A percentile compares a stretch with the other conserved stretches of the same genome.
Evolutionary conservation across 2,113 vertebrate species (phyloP).

Genomic region (Archocentrus centrarchus): DNA sequence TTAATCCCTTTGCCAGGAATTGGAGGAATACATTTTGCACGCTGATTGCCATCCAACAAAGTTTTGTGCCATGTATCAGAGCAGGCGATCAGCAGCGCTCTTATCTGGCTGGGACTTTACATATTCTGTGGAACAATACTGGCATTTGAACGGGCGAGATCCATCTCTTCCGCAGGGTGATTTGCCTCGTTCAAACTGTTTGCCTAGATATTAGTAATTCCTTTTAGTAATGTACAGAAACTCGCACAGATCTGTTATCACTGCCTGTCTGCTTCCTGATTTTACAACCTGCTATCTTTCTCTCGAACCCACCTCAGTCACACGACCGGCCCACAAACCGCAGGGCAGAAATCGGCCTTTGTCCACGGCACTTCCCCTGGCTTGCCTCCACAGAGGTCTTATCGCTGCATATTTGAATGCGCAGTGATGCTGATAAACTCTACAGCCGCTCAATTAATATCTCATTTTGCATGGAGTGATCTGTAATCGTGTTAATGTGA

Average conservation of each 20-base stretch:
- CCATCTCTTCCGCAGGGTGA: slow-evolving; percentile 51
- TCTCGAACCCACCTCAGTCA: slow-evolving; percentile 44
- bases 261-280: slow-evolving; percentile 59
- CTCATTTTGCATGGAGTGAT: slow-evolving; percentile 72
- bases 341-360: slow-evolving; percentile 58
- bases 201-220: slow-evolving; percentile 68
- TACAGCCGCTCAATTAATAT: slow-evolving; percentile 53
- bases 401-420: slow-evolving; percentile 72
- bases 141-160: slow-evolving; percentile 31
- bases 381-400: slow-evolving; percentile 32
- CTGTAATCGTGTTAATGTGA: slow-evolving; percentile 52
- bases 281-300: slow-evolving; percentile 50
- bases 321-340: slow-evolving; percentile 30
- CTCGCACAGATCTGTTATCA: slow-evolving; percentile 51
- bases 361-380: slow-evolving; percentile 53
- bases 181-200: slow-evolving; percentile 56
- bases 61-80: slow-evolving; percentile 62
- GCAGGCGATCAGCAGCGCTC: slow-evolving; percentile 46
- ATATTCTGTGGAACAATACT: slow-evolving; percentile 68
- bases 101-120: slow-evolving; percentile 69
- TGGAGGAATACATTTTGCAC: slow-evolving; percentile 52
- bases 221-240: slow-evolving; percentile 77
- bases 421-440: slow-evolving; percentile 61
- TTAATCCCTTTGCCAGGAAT: slow-evolving; percentile 51
- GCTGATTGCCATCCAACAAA: slow-evolving; percentile 70